Base-by-base conservation (phyloP, 2,888 invertebrate species). In the Biston stratarius region DNA sequence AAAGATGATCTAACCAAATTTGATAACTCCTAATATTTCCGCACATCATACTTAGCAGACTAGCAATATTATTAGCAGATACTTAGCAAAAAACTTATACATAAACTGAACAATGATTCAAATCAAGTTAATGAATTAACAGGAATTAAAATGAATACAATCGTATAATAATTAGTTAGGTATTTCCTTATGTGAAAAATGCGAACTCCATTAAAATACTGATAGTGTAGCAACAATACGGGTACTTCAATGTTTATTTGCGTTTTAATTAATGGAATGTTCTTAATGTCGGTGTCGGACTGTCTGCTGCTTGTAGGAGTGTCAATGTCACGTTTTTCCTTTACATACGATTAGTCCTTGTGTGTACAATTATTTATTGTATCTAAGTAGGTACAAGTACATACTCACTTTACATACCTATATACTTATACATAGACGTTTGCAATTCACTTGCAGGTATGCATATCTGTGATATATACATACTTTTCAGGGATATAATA, bases 261-360 rank as follows among this genome's bases (percentile, higher is more conserved):
- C 48, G 60, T 61, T 68, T 66, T 61, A 68, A 69, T 64, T 53
- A 67, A 62, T 69, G 64, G 53, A 44, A 44, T 64, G 38, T 38
- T 9, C 5, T n/a, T n/a, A n/a, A 24, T 24, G 65, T 65, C 62
- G 58, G 60, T 57, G 68, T 65, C 64, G 65, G 70, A 70, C 59
- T 70, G 64, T 63, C 63, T 67, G 64, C 57, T 66, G 55, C 51
- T 64, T 72, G 74, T 77, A 77, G 80, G 78, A 79, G 79, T 80
- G 78, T 81, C 81, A 81, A 79, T 81, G 78, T 76, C 79, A 75
- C 72, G 72, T 72, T 67, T 66, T 68, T 70, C n/a, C 67, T 72
- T 51, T 47, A 64, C 70, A 72, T 24, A 42, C 12, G 45, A 57
- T 45, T 44, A n/a, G 8, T 33, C n/a, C 33, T 44, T 44, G 33